These are phyloP conservation scores for Trichonephila clavata DNA, from an alignment of 1,140 invertebrate species.

Conservation along the genomic window DNA sequence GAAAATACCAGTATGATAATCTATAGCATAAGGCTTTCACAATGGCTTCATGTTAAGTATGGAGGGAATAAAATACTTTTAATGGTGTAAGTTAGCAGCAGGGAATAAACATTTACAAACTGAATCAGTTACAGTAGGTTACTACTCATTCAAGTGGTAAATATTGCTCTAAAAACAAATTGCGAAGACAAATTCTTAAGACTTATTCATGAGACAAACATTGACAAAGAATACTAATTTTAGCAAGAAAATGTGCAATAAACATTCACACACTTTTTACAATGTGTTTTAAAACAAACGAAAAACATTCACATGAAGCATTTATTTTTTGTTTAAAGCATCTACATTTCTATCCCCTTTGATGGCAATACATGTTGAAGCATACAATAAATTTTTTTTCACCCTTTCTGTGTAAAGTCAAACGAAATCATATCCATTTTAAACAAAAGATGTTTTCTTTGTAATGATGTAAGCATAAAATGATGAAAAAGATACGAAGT, in stretches of 20 bases:
- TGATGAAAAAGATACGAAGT: too few species aligned
- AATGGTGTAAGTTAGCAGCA: background rate
- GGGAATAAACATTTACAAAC: background rate
- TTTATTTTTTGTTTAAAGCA: background rate
- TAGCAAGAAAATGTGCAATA: background rate
- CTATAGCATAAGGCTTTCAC: slow-evolving; percentile 71
- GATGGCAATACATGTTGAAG: too few species aligned
- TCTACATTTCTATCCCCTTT: background rate
- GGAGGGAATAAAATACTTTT: slow-evolving; percentile 62
- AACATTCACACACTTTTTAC: background rate
- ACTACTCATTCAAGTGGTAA: background rate
- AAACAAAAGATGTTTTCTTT: too few species aligned
- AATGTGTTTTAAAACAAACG: background rate
- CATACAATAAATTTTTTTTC: too few species aligned
- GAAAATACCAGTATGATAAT: slow-evolving; percentile 73
- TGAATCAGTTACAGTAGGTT: background rate
- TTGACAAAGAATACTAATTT: background rate
- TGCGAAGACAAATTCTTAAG: background rate
- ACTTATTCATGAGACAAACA: background rate
- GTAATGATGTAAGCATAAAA: too few species aligned
- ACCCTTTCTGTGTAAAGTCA: too few species aligned
- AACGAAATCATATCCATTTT: too few species aligned
- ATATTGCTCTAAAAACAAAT: background rate
- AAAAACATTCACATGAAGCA: background rate
- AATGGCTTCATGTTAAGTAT: slow-evolving; percentile 48